Conservation (phyloP, 30 jellyfish, hydroid and myxozoan genomes). For the Aurelia aurita complex sp. Pacific region DNA sequence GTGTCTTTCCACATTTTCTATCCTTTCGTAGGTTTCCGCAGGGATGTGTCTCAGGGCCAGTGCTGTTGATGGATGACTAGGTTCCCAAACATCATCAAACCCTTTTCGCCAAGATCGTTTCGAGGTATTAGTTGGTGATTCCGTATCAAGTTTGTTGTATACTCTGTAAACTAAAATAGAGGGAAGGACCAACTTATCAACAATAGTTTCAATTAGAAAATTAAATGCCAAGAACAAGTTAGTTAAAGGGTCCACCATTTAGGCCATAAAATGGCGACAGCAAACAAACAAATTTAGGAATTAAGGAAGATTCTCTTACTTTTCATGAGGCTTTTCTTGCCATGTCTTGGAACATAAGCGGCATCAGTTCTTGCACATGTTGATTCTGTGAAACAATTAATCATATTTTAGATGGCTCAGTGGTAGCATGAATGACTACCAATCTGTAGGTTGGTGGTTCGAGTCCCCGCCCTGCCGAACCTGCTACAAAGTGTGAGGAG, state of each 20-base stretch:
- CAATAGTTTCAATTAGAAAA: background rate
- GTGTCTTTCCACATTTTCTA: conserved; percentile 53
- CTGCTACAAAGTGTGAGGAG: no score
- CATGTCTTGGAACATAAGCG: conserved; percentile 86
- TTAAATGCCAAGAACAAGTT: background rate
- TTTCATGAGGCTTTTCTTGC: conserved; percentile 83
- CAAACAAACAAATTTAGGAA: no score
- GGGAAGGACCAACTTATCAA: background rate
- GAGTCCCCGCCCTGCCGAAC: no score
- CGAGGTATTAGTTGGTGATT: background rate
- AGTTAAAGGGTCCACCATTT: no score
- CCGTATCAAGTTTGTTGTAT: conserved; percentile 45
- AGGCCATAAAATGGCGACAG: no score
- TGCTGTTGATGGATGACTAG: conserved; percentile 71
- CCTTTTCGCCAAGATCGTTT: conserved; percentile 12
- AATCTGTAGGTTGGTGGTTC: no score
- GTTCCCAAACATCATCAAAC: conserved; percentile 59
- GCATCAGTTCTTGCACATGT: conserved; percentile 99
- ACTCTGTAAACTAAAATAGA: conserved; percentile 43
- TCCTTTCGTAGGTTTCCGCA: conserved; percentile 68
- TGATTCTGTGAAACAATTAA: conserved; percentile 19
- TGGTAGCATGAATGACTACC: no score
- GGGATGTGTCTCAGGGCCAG: conserved; percentile 45
- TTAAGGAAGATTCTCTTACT: conserved; percentile 14
- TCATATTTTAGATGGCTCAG: background rate